These are phyloP conservation scores for Aleadryas rufinucha DNA, from an alignment of 2,113 vertebrate genomes.

Conservation along the genomic window DNA sequence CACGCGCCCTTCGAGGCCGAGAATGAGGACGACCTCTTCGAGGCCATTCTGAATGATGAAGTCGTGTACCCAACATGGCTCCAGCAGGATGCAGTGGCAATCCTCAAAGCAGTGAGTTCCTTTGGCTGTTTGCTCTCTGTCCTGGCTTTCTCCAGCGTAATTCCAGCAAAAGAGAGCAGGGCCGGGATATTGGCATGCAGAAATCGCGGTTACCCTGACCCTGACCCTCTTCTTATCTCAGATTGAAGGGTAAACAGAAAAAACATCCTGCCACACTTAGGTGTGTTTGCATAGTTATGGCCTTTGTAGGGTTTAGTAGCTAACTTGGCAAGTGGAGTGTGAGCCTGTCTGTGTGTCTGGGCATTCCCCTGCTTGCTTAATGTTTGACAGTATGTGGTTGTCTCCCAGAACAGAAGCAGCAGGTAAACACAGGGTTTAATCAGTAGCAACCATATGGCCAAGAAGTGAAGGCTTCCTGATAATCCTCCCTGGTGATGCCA, in stretches of 20 bases:
- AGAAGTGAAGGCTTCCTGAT: neutral
- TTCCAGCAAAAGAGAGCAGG: neutral
- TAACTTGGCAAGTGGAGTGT: neutral
- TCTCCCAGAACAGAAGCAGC: neutral
- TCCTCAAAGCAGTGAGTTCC: conserved; percentile 91
- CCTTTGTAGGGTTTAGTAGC: neutral
- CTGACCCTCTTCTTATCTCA: neutral
- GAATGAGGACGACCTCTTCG: conserved; percentile 96
- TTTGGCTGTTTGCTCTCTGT: neutral
- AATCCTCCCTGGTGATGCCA: neutral
- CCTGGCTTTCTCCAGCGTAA: neutral
- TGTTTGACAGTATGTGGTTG: neutral
- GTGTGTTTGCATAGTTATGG: neutral
- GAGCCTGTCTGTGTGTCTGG: neutral
- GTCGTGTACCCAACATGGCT: conserved; percentile 92
- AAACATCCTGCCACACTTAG: neutral
- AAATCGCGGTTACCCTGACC: fast-evolving
- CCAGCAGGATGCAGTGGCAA: conserved; percentile 82
- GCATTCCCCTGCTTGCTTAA: neutral
- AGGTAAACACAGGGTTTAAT: neutral
- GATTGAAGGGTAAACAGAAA: neutral
- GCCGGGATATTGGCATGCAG: neutral
- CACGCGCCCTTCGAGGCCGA: conserved; percentile 95
- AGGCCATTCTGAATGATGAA: conserved; percentile 93
- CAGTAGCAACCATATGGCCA: neutral